Evolutionary conservation across 30 jellyfish, hydroid and myxozoan species (phyloP).

Genomic region (Aurelia aurita complex sp. Pacific): DNA sequence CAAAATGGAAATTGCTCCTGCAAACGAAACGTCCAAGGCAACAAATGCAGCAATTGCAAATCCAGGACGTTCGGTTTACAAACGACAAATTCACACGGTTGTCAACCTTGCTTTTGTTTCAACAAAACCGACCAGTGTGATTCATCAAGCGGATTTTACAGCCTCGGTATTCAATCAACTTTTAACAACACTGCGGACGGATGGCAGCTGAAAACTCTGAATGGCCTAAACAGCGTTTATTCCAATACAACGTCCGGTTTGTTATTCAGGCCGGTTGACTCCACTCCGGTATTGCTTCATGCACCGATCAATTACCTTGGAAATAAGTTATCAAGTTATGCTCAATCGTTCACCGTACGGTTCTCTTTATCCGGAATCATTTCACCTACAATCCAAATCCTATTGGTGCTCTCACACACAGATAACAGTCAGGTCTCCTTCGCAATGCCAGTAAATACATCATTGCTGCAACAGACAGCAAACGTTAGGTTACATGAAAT

Average conservation of each 20-base stretch:
- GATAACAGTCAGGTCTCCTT: constrained; percentile 39
- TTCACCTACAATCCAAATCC: background rate
- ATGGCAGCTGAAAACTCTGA: constrained; percentile 13
- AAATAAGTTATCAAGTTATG: constrained; percentile 50
- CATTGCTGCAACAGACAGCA: constrained; percentile 8
- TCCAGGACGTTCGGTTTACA: constrained; percentile 48
- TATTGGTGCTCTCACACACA: background rate
- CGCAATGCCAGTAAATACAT: constrained; percentile 11
- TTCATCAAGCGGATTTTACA: constrained; percentile 40
- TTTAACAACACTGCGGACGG: constrained; percentile 32
- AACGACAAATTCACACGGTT: constrained; percentile 55
- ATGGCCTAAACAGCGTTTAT: constrained; percentile 18
- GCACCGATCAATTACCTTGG: constrained; percentile 74
- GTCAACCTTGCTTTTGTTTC: constrained; percentile 85
- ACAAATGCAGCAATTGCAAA: constrained; percentile 64
- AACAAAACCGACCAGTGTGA: constrained; percentile 63
- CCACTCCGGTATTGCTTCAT: background rate
- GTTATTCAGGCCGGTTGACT: constrained; percentile 1
- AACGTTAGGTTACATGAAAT: constrained; percentile 27
- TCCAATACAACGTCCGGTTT: constrained; percentile 46
- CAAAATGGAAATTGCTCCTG: constrained; percentile 74
- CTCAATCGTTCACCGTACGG: constrained; percentile 28
- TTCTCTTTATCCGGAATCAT: background rate
- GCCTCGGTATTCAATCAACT: background rate
- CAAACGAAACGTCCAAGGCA: constrained; percentile 56